Percentiles rank a stretch among this genome's conserved stretches.
phyloP scores from a whole-genome alignment of 2,797 vertebrate species.

The Typhlichthys eigenmanni region DNA sequence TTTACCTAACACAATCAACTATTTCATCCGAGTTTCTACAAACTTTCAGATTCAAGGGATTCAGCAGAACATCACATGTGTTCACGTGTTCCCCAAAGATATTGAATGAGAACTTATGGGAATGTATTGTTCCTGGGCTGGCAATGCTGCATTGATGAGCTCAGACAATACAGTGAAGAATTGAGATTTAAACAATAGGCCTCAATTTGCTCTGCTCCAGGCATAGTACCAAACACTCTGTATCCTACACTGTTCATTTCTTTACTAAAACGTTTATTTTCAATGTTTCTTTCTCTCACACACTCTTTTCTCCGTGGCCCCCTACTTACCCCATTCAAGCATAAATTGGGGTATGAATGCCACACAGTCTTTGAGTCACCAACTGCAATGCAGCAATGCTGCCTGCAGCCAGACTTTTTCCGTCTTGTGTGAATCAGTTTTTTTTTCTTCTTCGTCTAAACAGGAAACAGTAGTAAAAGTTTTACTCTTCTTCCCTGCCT shows the following conservation, averaged over 20 bases:
- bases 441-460: slow-evolving; percentile 32
- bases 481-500: slow-evolving; percentile 23
- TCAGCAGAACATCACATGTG: slow-evolving; percentile 23
- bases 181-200: slow-evolving; percentile 55
- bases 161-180: slow-evolving; percentile 69
- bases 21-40: too few relatives aligned
- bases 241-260: slow-evolving; percentile 6
- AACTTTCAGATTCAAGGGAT: too few relatives aligned
- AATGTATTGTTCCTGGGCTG: slow-evolving; percentile 43
- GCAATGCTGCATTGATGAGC: slow-evolving; percentile 62
- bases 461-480: slow-evolving; percentile 46
- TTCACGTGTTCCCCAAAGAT: slow-evolving; percentile 4
- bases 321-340: slow-evolving; percentile 9
- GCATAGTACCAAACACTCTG: slow-evolving; percentile 65
- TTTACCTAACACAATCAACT: too few relatives aligned
- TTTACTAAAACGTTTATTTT: slow-evolving; percentile 54
- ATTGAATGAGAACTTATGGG: slow-evolving; percentile 32
- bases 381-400: slow-evolving; percentile 52
- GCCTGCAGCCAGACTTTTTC: slow-evolving; percentile 68
- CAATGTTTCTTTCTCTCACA: not conserved
- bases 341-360: slow-evolving; percentile 65
- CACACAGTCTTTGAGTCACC: slow-evolving; percentile 75
- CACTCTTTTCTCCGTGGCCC: slow-evolving; percentile 26
- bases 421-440: slow-evolving; percentile 63
- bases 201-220: slow-evolving; percentile 62